phyloP scores from a whole-genome alignment of 2,888 invertebrate genomes.

The Pristionchus japonicus region DNA sequence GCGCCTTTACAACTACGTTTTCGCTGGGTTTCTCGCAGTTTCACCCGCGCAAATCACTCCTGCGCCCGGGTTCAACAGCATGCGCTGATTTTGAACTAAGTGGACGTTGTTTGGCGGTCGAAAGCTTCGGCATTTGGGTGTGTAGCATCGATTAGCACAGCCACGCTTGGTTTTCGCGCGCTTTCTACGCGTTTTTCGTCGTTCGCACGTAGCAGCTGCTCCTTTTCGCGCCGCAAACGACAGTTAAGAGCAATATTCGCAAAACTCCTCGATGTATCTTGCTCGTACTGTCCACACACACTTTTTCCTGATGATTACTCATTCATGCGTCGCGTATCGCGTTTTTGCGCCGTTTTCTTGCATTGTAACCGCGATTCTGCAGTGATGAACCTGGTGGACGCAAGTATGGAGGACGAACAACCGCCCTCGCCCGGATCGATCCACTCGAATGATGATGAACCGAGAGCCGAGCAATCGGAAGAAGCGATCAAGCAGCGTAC shows the following conservation, averaged over 20 bases:
- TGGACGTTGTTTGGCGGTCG: not conserved
- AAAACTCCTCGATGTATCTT: too few species aligned
- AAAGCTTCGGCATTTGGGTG: not conserved
- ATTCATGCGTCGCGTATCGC: too few species aligned
- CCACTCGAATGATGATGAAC: not conserved
- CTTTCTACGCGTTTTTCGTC: too few species aligned
- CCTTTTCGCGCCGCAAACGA: too few species aligned
- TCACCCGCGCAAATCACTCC: not conserved
- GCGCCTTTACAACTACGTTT: not conserved
- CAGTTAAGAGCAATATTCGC: too few species aligned
- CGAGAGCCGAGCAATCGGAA: not conserved
- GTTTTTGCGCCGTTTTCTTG: too few species aligned
- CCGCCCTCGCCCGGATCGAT: not conserved
- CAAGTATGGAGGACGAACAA: not conserved
- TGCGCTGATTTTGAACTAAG: not conserved
- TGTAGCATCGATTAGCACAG: not conserved
- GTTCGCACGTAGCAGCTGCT: too few species aligned
- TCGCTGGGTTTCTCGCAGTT: not conserved
- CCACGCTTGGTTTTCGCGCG: not conserved
- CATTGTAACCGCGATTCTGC: too few species aligned
- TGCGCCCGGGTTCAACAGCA: too few species aligned
- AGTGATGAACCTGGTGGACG: too few species aligned
- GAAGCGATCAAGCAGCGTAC: not conserved
- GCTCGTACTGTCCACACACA: too few species aligned
- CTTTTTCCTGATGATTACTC: too few species aligned